These are phyloP conservation scores for Drosophila subsilvestris DNA, from an alignment of 2,888 invertebrate genomes.

Conservation along the genomic window DNA sequence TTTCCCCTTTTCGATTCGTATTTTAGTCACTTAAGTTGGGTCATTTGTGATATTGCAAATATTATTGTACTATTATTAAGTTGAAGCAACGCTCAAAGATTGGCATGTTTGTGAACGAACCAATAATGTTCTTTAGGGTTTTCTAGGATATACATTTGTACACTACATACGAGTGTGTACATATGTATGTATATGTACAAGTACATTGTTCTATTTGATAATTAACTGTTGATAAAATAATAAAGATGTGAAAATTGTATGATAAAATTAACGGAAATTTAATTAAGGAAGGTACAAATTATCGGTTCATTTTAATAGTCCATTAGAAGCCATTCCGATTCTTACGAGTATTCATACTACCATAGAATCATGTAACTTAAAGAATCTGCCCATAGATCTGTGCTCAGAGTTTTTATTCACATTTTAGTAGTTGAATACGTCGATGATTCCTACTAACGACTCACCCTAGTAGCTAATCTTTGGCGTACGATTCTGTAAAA, in stretches of 20 bases:
- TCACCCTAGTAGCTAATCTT: too few relatives aligned
- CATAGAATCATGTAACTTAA: too few relatives aligned
- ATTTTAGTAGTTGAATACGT: too few relatives aligned
- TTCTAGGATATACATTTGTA: conserved; percentile 11
- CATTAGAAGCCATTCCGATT: too few relatives aligned
- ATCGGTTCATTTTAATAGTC: too few relatives aligned
- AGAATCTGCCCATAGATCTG: too few relatives aligned
- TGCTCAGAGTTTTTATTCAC: too few relatives aligned
- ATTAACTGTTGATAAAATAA: conserved; percentile 30
- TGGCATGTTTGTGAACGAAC: conserved; percentile 18
- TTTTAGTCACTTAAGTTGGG: conserved; percentile 70
- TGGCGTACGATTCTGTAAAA: too few relatives aligned
- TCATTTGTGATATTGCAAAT: conserved; percentile 79
- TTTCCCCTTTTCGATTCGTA: conserved; percentile 50
- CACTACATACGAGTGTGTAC: background rate
- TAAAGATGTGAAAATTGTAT: conserved; percentile 27
- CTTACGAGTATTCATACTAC: too few relatives aligned
- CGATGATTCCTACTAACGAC: too few relatives aligned
- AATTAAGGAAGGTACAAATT: too few relatives aligned
- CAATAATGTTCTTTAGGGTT: conserved; percentile 47
- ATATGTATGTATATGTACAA: background rate
- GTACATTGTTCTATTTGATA: conserved; percentile 36
- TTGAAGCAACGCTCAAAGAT: conserved; percentile 16
- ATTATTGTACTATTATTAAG: conserved; percentile 53
- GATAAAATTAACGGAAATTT: background rate